Percentiles rank a stretch among this genome's conserved stretches.
Conservation (phyloP, 64 coral and sea anemone species). For the Astreopora myriophthalma region DNA sequence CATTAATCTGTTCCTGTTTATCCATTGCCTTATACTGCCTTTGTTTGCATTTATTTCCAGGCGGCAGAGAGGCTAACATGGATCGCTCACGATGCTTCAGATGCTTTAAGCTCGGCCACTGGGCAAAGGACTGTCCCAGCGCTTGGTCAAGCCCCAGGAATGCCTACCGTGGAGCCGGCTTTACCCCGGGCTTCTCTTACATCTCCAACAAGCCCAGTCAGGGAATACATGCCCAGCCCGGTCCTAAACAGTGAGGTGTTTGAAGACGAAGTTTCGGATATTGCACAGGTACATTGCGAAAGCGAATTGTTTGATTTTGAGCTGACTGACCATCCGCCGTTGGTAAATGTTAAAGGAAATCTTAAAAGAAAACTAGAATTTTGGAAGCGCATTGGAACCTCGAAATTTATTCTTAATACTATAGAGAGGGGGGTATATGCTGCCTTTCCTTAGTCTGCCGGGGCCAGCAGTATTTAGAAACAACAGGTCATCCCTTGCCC, state of each 20-base stretch:
- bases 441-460: neutral
- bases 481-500: conserved; percentile 16
- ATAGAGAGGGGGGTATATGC: conserved; percentile 8
- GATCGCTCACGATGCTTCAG: neutral
- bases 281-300: neutral
- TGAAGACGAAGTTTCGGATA: neutral
- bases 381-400: conserved; percentile 36
- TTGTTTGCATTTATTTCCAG: neutral
- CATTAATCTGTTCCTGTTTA: too few species aligned
- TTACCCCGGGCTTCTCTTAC: neutral
- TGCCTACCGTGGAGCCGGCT: neutral
- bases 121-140: neutral
- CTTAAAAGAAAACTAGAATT: conserved; percentile 4
- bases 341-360: neutral
- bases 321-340: neutral
- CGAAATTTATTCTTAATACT: neutral
- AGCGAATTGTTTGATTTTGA: neutral
- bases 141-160: neutral
- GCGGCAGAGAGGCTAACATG: neutral
- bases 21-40: neutral
- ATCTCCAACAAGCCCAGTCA: neutral
- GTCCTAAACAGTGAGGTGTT: neutral
- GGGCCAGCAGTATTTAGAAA: neutral
- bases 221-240: neutral
- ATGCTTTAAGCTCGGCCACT: neutral